phyloP scores from a whole-genome alignment of 53 echinoderm and acorn worm species.

The Paelopatides confundens region DNA sequence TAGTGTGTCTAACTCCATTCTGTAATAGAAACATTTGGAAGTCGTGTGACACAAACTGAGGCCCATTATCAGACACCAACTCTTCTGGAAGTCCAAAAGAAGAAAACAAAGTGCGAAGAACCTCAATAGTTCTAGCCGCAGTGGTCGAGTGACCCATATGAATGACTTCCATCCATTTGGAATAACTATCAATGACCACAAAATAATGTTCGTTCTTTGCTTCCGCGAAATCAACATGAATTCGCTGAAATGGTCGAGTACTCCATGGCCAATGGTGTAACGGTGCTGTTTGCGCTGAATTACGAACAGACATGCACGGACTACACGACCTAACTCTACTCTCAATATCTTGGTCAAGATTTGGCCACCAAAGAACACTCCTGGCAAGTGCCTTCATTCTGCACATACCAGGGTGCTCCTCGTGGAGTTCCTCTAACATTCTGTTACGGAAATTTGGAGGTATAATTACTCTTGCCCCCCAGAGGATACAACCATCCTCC shows the following conservation, averaged over 20 bases:
- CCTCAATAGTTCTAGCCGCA: conserved; percentile 33
- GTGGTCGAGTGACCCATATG: not conserved
- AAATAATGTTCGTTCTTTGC: conserved; percentile 14
- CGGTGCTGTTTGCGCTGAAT: conserved; percentile 43
- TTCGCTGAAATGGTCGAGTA: conserved; percentile 15
- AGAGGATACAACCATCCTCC: conserved; percentile 60
- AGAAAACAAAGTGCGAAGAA: conserved; percentile 62
- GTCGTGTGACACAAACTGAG: conserved; percentile 57
- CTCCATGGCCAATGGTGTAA: conserved; percentile 62
- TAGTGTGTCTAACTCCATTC: conserved; percentile 57
- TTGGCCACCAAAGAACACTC: conserved; percentile 54
- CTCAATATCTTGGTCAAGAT: conserved; percentile 45
- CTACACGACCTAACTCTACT: conserved; percentile 42
- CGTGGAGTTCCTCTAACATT: conserved; percentile 53
- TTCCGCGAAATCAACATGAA: conserved; percentile 62
- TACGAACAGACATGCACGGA: not conserved
- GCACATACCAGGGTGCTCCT: conserved; percentile 56
- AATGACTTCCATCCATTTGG: conserved; percentile 55
- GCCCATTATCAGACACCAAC: conserved; percentile 72
- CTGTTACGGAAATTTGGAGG: conserved; percentile 41
- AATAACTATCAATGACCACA: conserved; percentile 21
- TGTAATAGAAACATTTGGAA: conserved; percentile 51
- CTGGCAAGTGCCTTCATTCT: conserved; percentile 52
- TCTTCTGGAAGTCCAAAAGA: conserved; percentile 68
- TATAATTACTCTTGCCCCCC: conserved; percentile 60